These are phyloP conservation scores for Parnassius orleans DNA, from an alignment of 2,888 invertebrate species.

Conservation along the genomic window DNA sequence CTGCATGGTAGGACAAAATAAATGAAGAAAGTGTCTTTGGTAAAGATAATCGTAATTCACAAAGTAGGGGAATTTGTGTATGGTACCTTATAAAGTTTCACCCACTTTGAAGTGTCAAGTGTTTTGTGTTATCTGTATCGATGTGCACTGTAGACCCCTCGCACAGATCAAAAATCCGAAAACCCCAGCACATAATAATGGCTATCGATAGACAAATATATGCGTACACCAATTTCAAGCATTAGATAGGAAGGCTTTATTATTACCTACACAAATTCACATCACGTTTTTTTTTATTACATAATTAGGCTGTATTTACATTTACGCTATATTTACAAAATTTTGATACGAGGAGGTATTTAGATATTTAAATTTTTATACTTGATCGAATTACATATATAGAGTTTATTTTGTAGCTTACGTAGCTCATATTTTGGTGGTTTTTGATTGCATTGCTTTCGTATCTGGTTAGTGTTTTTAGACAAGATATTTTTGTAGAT, in stretches of 20 bases:
- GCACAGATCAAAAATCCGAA: conserved; percentile 36
- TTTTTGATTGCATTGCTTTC: no score
- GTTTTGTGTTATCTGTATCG: conserved; percentile 60
- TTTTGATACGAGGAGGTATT: no score
- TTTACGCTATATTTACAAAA: no score
- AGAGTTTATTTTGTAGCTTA: no score
- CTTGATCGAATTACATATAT: no score
- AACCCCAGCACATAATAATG: conserved; percentile 32
- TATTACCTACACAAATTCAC: conserved; percentile 79
- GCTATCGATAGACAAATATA: conserved; percentile 15
- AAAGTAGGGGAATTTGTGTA: conserved; percentile 76
- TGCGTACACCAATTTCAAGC: conserved; percentile 25
- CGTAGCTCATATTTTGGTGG: no score
- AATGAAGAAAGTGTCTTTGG: conserved; percentile 35
- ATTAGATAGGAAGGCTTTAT: conserved; percentile 57
- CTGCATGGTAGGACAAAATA: conserved; percentile 66
- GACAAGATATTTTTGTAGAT: no score
- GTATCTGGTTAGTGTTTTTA: no score
- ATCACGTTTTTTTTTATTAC: conserved; percentile 37
- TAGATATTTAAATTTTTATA: no score
- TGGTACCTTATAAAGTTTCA: conserved; percentile 81
- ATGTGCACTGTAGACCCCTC: conserved; percentile 63
- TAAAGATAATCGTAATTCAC: conserved; percentile 43
- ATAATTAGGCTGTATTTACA: no score
- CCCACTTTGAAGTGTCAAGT: conserved; percentile 65